phyloP scores from a whole-genome alignment of 2,888 invertebrate genomes.

The Sisyra terminalis region DNA sequence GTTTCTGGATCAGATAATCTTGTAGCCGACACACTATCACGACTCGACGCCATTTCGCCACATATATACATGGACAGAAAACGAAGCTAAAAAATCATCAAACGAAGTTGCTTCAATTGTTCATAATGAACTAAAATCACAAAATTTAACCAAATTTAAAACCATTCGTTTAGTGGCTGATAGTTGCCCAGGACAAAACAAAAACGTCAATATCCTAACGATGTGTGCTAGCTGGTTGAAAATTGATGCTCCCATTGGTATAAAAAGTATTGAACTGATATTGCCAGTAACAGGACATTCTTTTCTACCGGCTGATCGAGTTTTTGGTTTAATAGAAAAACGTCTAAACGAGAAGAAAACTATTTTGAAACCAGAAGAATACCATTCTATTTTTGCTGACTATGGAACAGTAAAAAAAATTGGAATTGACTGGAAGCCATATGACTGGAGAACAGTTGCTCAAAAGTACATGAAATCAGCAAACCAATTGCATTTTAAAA shows the following conservation, averaged over 20 bases:
- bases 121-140: background rate
- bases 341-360: background rate
- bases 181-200: background rate
- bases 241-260: background rate
- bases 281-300: background rate
- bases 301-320: background rate
- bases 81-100: background rate
- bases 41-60: no score
- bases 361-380: no score
- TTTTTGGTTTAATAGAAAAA: background rate
- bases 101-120: background rate
- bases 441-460: no score
- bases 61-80: background rate
- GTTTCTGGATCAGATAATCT: no score
- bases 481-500: no score
- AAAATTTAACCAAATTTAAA: background rate
- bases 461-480: no score
- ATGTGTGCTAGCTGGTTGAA: background rate
- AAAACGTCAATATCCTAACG: background rate
- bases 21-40: no score
- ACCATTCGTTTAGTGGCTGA: background rate
- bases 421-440: no score
- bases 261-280: background rate
- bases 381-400: no score
- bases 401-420: no score